A percentile compares a stretch with the other conserved stretches of the same genome.
phyloP scores from a whole-genome alignment of 2,888 invertebrate species.

The Paralinhomoeus sp. region DNA sequence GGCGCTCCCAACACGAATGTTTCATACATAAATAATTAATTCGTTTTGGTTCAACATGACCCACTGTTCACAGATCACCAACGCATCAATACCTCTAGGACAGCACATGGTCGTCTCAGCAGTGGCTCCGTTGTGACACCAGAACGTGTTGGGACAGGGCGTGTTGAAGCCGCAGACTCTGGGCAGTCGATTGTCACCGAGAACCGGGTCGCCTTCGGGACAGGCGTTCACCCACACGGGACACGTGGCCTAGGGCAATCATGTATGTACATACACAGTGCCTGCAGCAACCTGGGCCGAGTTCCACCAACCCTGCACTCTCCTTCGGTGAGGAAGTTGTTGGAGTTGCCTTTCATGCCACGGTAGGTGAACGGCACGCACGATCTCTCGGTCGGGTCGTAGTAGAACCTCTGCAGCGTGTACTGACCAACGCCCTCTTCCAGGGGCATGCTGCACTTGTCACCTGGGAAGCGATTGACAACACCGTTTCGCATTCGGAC shows the following conservation, averaged over 20 bases:
- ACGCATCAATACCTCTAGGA: conserved; percentile 8
- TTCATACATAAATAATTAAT: background rate
- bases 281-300: no score
- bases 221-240: conserved; percentile 24
- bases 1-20: background rate
- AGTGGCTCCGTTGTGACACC: conserved; percentile 22
- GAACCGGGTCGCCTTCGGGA: conserved; percentile 22
- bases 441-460: background rate
- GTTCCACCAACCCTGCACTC: conserved; percentile 1
- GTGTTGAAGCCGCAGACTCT: conserved; percentile 10
- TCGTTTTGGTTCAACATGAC: background rate
- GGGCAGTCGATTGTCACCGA: conserved; percentile 5
- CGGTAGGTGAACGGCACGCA: conserved; percentile 6
- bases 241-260: conserved; percentile 10
- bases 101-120: conserved; percentile 16
- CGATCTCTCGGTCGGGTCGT: conserved; percentile 4
- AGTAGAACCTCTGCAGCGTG: conserved; percentile 2
- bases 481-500: no score
- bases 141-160: conserved; percentile 9
- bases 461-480: no score
- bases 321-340: conserved; percentile 7
- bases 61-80: no score
- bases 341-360: conserved; percentile 8
- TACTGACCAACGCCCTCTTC: background rate
- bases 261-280: no score